These are phyloP conservation scores for Passerina amoena DNA, from an alignment of 2,113 vertebrate genomes.

Conservation along the genomic window DNA sequence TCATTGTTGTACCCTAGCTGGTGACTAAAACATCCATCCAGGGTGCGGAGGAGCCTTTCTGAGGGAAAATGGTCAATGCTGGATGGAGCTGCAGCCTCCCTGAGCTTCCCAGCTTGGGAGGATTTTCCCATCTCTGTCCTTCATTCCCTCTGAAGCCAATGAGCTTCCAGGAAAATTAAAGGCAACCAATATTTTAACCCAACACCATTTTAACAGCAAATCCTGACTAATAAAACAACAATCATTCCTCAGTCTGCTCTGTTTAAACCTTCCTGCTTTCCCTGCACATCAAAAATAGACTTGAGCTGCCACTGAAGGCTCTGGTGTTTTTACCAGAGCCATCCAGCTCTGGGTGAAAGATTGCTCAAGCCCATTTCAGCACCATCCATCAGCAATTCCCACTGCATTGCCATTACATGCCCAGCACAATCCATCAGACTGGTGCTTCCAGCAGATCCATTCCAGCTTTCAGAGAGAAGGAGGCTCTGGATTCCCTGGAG, in stretches of 20 bases:
- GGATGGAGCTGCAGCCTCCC: neutral
- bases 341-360: neutral
- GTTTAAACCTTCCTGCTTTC: neutral
- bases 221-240: neutral
- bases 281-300: neutral
- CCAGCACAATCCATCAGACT: neutral
- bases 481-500: neutral
- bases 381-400: neutral
- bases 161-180: neutral
- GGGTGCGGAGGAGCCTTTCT: neutral
- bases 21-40: neutral
- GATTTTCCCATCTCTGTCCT: neutral
- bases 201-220: neutral
- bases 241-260: neutral
- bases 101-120: neutral
- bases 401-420: neutral
- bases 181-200: neutral
- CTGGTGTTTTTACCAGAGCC: neutral
- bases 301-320: neutral
- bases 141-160: neutral
- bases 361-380: neutral
- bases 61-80: neutral
- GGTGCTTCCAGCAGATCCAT: neutral
- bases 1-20: accelerated
- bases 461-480: neutral